A percentile compares a stretch with the other conserved stretches of the same genome.
These are phyloP conservation scores for Branchellion lobata DNA, from an alignment of 2,888 invertebrate genomes.

Conservation along the genomic window DNA sequence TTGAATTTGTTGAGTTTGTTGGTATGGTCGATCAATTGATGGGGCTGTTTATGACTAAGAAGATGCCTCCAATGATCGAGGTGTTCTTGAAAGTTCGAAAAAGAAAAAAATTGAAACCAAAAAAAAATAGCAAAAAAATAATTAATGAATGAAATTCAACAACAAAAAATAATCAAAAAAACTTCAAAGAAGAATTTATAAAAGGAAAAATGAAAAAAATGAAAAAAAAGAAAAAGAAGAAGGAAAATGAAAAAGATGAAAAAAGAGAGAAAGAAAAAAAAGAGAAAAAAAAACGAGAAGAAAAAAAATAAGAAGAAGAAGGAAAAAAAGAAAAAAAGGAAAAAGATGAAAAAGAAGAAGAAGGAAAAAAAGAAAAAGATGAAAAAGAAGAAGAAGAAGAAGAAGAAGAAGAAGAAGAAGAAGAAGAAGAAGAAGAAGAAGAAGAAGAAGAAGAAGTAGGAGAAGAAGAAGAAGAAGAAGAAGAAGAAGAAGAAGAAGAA, in stretches of 20 bases:
- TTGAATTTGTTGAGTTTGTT: too few species aligned
- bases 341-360: background rate
- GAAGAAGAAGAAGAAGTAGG: too few species aligned
- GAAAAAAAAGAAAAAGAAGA: background rate
- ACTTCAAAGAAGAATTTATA: background rate
- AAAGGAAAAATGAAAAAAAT: background rate
- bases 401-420: too few species aligned
- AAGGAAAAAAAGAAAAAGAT: background rate
- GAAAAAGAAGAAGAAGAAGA: too few species aligned
- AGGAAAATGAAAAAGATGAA: background rate
- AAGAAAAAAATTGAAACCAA: too few species aligned
- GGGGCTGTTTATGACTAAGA: too few species aligned
- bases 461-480: too few species aligned
- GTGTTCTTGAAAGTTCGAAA: too few species aligned
- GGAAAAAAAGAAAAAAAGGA: background rate
- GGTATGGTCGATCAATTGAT: too few species aligned
- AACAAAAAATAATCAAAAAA: background rate
- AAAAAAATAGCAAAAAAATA: background rate
- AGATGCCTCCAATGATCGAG: too few species aligned
- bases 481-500: too few species aligned
- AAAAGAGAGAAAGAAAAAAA: background rate
- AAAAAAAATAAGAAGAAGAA: background rate
- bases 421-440: too few species aligned
- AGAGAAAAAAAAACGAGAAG: background rate
- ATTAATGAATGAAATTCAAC: background rate